Evolutionary conservation across 92 coral and sea anemone genomes (phyloP).

Genomic region (Bergia sp.): DNA sequence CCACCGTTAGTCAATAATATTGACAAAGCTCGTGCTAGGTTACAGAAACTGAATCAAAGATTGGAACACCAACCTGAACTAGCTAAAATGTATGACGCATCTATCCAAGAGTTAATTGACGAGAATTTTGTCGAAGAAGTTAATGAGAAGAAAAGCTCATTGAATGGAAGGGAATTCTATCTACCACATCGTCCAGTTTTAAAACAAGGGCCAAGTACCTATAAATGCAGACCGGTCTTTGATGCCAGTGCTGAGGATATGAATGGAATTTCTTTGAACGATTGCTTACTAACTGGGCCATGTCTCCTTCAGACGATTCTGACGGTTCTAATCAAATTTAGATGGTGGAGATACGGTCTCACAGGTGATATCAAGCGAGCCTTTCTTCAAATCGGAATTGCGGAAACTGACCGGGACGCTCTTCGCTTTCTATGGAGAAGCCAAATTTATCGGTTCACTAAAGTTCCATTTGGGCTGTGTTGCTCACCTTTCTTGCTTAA

Average conservation of each 20-base stretch:
- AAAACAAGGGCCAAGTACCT: background rate
- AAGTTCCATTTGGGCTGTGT: too few species aligned
- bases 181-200: background rate
- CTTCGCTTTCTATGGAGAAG: too few species aligned
- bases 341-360: conserved; percentile 10
- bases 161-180: background rate
- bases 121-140: background rate
- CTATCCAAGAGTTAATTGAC: background rate
- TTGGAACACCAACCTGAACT: background rate
- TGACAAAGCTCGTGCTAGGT: background rate
- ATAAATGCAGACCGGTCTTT: background rate
- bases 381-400: background rate
- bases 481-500: too few species aligned
- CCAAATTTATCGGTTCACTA: too few species aligned
- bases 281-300: conserved; percentile 50
- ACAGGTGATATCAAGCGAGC: background rate
- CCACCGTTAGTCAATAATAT: background rate
- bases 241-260: background rate
- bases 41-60: background rate
- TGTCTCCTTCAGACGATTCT: conserved; percentile 27
- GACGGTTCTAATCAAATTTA: conserved; percentile 43
- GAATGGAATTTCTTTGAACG: conserved; percentile 42
- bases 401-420: background rate
- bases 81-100: background rate
- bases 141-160: background rate